Base-by-base conservation (phyloP, 2,888 invertebrate species). In the Plebejus anna region DNA sequence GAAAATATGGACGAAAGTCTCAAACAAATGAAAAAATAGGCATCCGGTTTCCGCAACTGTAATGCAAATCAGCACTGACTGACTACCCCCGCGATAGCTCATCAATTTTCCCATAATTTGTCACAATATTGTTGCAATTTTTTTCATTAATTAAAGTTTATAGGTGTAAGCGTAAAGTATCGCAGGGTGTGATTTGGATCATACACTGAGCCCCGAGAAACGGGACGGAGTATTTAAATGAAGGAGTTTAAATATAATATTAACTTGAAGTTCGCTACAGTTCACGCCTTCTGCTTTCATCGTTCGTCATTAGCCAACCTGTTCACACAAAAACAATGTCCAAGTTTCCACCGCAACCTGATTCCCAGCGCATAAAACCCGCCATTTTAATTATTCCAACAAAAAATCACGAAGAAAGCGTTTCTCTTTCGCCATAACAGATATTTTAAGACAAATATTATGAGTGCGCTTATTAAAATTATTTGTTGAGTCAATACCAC, bases 401-500 rank as follows among this genome's bases (percentile, higher is more conserved):
- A 75, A 75, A 75, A 75, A 75, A 61, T 61, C 1, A 38, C 59
- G 42, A 75, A 75, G 75, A 75, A 75, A 75, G 38, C 13, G 61
- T 75, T 61, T 59, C 51, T 59, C 59, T 75, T 75, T 75, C 42
- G 36, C 36, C 59, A 59, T 57, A 59, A 75, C 75, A 36, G 47
- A 57, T n/a, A 59, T 38, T 75, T 75, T 81, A 86, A 86, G 81
- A 82, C 86, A 90, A 91, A 90, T 88, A 90, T 84, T 76, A 77
- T 76, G 80, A 75, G 80, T 81, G 83, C 82, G 84, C 84, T 89
- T 88, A 90, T 90, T 86, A 86, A 89, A 88, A 91, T 90, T 90
- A 90, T 92, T 93, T 91, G 83, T 85, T 79, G 81, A 80, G 86
- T 82, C 91, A 91, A 92, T 88, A 91, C 80, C 78, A 78, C 81